Conservation (phyloP, 2,113 vertebrate genomes). For the Meriones unguiculatus region DNA sequence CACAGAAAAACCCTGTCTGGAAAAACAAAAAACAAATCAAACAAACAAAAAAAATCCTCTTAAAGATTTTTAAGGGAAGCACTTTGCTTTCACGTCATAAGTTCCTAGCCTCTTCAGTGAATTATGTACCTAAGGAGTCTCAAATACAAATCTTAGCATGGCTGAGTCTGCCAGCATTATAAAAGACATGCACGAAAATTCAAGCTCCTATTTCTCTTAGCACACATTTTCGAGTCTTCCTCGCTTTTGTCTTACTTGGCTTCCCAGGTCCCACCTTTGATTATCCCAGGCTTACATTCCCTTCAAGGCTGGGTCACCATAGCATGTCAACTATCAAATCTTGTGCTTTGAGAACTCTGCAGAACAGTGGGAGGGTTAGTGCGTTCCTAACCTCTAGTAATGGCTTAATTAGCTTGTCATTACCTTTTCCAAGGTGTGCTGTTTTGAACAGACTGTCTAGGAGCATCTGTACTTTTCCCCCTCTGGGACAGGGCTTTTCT, state of each 20-base stretch:
- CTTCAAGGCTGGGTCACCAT: not conserved
- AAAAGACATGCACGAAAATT: not conserved
- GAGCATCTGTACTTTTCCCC: not conserved
- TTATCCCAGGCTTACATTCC: not conserved
- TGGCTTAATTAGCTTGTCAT: slow-evolving; percentile 4
- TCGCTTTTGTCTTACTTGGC: not conserved
- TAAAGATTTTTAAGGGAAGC: not conserved
- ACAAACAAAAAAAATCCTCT: no score
- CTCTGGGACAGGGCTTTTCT: not conserved
- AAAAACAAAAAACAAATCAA: no score
- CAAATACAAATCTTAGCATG: not conserved
- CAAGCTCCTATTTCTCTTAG: not conserved
- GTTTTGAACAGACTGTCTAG: slow-evolving; percentile 15
- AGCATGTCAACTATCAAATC: not conserved
- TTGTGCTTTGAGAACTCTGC: not conserved
- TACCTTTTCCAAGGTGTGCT: slow-evolving; percentile 37
- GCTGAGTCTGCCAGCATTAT: not conserved
- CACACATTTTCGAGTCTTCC: not conserved
- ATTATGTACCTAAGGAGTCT: not conserved
- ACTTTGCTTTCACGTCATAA: slow-evolving; percentile 8
- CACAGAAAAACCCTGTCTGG: no score
- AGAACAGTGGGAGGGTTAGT: not conserved
- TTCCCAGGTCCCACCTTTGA: not conserved
- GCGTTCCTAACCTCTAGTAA: not conserved
- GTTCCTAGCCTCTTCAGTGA: not conserved